Percentiles rank a stretch among this genome's conserved stretches.
Conservation (phyloP, 64 coral and sea anemone species). For the Platygyra sinensis region DNA sequence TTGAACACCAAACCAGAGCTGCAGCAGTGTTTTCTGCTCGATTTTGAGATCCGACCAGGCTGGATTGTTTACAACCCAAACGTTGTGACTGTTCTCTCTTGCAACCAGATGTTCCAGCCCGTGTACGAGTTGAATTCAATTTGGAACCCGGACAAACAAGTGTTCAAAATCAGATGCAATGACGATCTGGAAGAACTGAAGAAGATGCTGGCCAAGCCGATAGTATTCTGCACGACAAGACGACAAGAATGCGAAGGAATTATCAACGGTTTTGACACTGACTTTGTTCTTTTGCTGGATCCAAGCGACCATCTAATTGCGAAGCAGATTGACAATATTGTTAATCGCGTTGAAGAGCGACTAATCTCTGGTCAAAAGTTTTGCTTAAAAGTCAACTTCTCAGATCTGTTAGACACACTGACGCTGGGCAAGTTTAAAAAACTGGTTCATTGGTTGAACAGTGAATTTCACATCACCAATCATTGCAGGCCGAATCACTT, state of each 20-base stretch:
- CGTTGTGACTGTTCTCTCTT: conserved; percentile 8
- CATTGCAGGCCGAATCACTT: conserved; percentile 29
- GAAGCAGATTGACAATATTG: background rate
- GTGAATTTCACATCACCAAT: conserved; percentile 47
- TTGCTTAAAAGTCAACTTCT: conserved; percentile 31
- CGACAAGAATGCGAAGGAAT: conserved; percentile 15
- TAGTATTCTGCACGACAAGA: conserved; percentile 13
- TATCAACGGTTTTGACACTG: conserved; percentile 36
- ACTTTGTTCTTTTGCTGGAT: conserved; percentile 30
- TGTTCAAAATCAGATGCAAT: background rate
- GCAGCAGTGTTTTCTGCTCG: background rate
- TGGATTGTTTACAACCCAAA: conserved; percentile 52
- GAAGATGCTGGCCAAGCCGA: conserved; percentile 21
- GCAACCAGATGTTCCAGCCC: conserved; percentile 30
- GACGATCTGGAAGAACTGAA: conserved; percentile 18
- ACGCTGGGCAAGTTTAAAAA: conserved; percentile 17
- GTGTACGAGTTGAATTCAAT: conserved; percentile 15
- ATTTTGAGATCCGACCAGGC: background rate
- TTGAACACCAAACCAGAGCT: background rate
- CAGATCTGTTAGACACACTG: background rate
- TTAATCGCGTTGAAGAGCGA: background rate
- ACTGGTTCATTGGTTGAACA: conserved; percentile 37
- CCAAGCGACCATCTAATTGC: background rate
- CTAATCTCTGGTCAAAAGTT: conserved; percentile 14
- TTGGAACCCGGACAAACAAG: conserved; percentile 18